Evolutionary conservation across 1,140 invertebrate genomes (phyloP).

Genomic region (Epicauta chinensis): DNA sequence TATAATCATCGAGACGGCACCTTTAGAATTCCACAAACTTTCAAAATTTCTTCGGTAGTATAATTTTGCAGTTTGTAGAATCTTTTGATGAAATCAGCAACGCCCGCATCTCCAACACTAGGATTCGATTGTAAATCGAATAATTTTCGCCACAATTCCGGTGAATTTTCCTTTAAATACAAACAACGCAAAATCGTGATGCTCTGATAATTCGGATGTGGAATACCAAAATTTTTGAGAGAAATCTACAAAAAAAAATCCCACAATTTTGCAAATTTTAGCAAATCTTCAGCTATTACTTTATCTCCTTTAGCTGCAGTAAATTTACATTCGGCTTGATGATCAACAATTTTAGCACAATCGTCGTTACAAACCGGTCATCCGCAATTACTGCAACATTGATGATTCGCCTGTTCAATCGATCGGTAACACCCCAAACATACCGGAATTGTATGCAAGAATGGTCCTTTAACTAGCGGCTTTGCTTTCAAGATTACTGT

Average conservation of each 20-base stretch:
- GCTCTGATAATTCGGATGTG: constrained; percentile 62
- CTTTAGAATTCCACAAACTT: constrained; percentile 62
- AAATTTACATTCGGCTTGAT: constrained; percentile 57
- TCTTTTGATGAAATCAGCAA: constrained; percentile 53
- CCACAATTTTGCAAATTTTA: no score
- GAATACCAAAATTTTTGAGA: constrained; percentile 53
- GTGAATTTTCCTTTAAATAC: constrained; percentile 49
- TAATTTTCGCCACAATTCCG: constrained; percentile 52
- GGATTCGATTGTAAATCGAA: constrained; percentile 53
- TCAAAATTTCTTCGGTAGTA: constrained; percentile 61
- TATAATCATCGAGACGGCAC: constrained; percentile 45
- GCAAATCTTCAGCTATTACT: no score
- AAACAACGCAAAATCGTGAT: constrained; percentile 60
- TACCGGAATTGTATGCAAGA: constrained; percentile 49
- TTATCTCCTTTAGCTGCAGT: constrained; percentile 48
- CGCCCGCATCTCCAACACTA: constrained; percentile 50
- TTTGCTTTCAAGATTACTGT: constrained; percentile 65
- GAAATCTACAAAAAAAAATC: constrained; percentile 51
- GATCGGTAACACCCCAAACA: constrained; percentile 57
- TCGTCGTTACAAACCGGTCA: constrained; percentile 58
- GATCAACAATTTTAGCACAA: constrained; percentile 48
- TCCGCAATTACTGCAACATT: constrained; percentile 54
- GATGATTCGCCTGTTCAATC: constrained; percentile 40
- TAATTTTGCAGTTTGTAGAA: constrained; percentile 58
- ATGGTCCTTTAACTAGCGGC: constrained; percentile 59